These are phyloP conservation scores for Cossypha polioptera DNA, from an alignment of 2,797 vertebrate species.

Conservation along the genomic window DNA sequence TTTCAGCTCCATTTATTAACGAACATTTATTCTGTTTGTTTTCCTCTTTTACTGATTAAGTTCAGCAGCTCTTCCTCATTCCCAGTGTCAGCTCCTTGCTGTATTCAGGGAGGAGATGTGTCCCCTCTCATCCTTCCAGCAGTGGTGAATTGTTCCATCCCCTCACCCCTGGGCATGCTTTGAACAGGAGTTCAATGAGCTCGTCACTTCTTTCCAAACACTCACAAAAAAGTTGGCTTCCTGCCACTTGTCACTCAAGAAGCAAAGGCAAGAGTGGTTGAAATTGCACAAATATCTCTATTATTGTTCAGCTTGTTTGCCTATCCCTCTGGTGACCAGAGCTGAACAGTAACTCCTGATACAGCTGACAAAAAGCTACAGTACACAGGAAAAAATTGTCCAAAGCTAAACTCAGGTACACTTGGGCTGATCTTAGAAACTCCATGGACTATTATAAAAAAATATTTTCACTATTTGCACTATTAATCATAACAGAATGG, in stretches of 20 bases:
- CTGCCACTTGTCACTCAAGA: slow-evolving; percentile 38
- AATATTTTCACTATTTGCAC: not conserved
- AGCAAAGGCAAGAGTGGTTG: not conserved
- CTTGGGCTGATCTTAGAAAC: not conserved
- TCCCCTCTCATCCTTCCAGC: not conserved
- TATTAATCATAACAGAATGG: not conserved
- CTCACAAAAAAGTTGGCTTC: not conserved
- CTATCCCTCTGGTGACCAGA: not conserved
- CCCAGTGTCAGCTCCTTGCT: not conserved
- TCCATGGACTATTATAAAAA: not conserved
- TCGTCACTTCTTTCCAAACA: not conserved
- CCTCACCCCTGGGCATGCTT: not conserved
- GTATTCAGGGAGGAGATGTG: not conserved
- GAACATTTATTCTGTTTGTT: not conserved
- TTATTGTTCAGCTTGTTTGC: not conserved
- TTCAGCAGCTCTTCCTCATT: not conserved
- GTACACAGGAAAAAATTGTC: not conserved
- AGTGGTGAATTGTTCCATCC: not conserved
- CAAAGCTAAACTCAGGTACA: not conserved
- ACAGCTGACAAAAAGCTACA: not conserved
- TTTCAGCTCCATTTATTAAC: not conserved
- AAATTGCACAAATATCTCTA: slow-evolving; percentile 8
- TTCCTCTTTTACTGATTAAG: not conserved
- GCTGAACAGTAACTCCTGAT: not conserved
- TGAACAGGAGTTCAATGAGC: slow-evolving; percentile 7